Conservation (phyloP, 2,888 invertebrate genomes). For the Drosophila paramelanica region DNA sequence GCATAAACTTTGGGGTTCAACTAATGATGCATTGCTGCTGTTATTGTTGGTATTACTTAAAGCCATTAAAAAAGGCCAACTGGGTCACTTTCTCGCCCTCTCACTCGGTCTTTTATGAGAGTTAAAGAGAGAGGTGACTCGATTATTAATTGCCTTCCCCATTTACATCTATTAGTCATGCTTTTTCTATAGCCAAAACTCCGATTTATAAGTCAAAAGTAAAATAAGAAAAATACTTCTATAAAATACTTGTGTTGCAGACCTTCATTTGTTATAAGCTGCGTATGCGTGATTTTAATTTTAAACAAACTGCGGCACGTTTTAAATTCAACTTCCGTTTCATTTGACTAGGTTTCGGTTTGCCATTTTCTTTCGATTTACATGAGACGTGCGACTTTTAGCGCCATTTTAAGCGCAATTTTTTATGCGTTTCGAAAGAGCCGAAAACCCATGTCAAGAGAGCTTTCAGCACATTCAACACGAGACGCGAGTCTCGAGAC, state of each 20-base stretch:
- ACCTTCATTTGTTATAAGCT: conserved; percentile 54
- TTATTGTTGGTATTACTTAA: conserved; percentile 22
- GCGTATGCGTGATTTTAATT: conserved; percentile 76
- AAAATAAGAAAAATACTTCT: not conserved
- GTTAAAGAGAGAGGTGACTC: conserved; percentile 20
- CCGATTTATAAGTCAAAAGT: not conserved
- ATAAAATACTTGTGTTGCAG: not conserved
- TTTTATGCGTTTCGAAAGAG: conserved; percentile 11
- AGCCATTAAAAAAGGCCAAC: conserved; percentile 15
- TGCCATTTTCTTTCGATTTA: conserved; percentile 30
- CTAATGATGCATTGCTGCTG: conserved; percentile 47
- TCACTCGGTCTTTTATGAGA: not conserved
- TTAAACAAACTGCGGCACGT: conserved; percentile 50
- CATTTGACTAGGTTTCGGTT: conserved; percentile 33
- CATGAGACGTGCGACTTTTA: conserved; percentile 54
- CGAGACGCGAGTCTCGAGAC: not conserved
- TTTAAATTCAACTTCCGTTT: conserved; percentile 44
- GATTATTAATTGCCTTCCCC: conserved; percentile 74
- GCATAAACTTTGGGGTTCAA: conserved; percentile 32
- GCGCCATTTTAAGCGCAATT: conserved; percentile 36
- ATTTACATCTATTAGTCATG: conserved; percentile 73
- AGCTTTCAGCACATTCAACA: conserved; percentile 9
- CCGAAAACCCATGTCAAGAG: conserved; percentile 3
- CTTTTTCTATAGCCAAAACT: conserved; percentile 20
- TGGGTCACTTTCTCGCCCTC: not conserved